These are phyloP conservation scores for Echiichthys vipera DNA, from an alignment of 2,797 vertebrate genomes.

Conservation along the genomic window DNA sequence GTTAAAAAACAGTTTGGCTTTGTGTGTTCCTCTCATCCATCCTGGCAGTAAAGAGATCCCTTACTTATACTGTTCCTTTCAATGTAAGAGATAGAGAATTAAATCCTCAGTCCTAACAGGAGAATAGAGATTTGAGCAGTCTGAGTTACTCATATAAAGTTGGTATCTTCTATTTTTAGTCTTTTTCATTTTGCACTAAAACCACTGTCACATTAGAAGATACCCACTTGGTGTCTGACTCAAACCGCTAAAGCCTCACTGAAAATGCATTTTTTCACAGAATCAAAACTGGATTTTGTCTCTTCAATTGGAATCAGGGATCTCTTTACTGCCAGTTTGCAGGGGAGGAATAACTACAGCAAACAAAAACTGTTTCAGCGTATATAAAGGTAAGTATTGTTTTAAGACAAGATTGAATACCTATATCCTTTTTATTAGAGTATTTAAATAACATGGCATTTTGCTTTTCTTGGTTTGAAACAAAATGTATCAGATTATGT, in stretches of 20 bases:
- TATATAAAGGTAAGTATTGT: not conserved
- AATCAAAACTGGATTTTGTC: not conserved
- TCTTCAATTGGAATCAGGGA: not conserved
- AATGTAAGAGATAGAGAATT: not conserved
- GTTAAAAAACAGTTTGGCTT: no score
- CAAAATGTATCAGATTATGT: no score
- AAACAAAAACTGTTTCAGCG: not conserved
- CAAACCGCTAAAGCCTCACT: not conserved
- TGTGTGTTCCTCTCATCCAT: not conserved
- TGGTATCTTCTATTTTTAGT: not conserved
- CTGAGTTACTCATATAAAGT: not conserved
- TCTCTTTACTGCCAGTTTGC: not conserved
- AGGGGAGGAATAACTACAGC: not conserved
- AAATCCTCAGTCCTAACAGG: not conserved
- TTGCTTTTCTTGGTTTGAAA: not conserved
- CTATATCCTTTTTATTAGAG: no score
- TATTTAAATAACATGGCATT: not conserved
- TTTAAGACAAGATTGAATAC: not conserved
- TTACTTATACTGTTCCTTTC: not conserved
- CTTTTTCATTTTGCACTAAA: not conserved
- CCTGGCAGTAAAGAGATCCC: not conserved
- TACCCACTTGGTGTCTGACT: not conserved
- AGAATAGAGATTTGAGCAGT: not conserved
- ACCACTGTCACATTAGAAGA: not conserved
- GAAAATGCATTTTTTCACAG: not conserved